These are phyloP conservation scores for Helleia helle DNA, from an alignment of 2,888 invertebrate genomes.

Conservation along the genomic window DNA sequence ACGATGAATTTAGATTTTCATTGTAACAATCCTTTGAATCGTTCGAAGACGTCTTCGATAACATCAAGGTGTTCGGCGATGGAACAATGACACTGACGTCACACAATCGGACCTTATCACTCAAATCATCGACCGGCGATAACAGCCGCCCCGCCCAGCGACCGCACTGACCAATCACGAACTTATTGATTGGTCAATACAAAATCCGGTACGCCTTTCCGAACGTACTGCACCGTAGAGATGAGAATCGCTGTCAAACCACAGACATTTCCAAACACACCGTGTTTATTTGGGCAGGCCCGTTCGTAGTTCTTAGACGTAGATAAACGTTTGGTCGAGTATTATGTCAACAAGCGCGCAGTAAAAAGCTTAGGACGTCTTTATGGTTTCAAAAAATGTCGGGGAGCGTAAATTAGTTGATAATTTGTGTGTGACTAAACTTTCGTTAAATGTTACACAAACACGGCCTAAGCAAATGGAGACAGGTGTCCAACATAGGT, in stretches of 20 bases:
- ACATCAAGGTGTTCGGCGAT: conserved; percentile 14
- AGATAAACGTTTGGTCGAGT: conserved; percentile 25
- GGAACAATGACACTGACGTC: conserved; percentile 40
- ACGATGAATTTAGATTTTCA: conserved; percentile 2
- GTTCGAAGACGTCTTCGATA: conserved; percentile 1
- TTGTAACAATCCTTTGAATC: neutral
- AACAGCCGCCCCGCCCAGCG: conserved; percentile 50
- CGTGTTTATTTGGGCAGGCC: conserved; percentile 29
- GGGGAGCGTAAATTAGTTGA: conserved; percentile 66
- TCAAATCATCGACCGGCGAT: conserved; percentile 37
- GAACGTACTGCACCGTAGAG: conserved; percentile 23
- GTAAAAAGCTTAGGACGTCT: conserved; percentile 53
- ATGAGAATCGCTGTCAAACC: conserved; percentile 21
- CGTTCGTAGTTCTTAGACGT: conserved; percentile 27
- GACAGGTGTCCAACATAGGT: conserved; percentile 56
- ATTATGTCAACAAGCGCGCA: conserved; percentile 30
- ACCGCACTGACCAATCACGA: conserved; percentile 51
- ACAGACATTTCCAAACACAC: conserved; percentile 19
- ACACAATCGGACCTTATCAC: conserved; percentile 40
- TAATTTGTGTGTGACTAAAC: conserved; percentile 69
- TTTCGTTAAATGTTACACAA: conserved; percentile 66
- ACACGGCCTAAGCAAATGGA: conserved; percentile 67
- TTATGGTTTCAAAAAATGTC: conserved; percentile 49
- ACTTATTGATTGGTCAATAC: conserved; percentile 59
- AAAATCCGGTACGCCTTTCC: conserved; percentile 34